Conservation (phyloP, 2,888 invertebrate species). For the Phortica magna region DNA sequence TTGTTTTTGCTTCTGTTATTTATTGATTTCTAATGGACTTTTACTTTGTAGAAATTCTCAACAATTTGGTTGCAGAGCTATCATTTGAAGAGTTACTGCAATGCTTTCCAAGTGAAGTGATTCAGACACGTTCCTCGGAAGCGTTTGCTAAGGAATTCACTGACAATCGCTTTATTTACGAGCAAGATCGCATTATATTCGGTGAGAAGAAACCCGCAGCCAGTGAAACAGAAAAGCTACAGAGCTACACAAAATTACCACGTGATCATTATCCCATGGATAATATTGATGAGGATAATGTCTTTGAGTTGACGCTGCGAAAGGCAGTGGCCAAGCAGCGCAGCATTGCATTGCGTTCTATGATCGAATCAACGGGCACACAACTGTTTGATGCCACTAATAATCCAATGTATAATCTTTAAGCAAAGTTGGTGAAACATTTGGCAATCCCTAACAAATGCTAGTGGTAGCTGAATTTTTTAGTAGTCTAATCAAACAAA, state of each 20-base stretch:
- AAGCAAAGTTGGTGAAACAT: conserved; percentile 19
- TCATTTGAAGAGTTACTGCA: conserved; percentile 75
- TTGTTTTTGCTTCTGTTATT: neutral
- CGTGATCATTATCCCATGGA: conserved; percentile 74
- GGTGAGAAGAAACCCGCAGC: conserved; percentile 38
- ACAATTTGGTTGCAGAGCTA: conserved; percentile 72
- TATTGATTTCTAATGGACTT: neutral
- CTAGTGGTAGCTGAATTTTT: neutral
- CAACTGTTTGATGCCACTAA: conserved; percentile 79
- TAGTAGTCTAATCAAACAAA: neutral
- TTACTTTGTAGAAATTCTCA: conserved; percentile 68
- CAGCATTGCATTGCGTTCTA: conserved; percentile 81
- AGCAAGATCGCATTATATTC: conserved; percentile 64
- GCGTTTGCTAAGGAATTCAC: conserved; percentile 67
- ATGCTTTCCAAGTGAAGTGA: conserved; percentile 75
- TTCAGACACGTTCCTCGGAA: conserved; percentile 69
- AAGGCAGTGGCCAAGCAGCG: conserved; percentile 81
- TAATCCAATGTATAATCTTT: conserved; percentile 77
- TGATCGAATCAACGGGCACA: conserved; percentile 82
- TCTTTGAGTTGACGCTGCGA: conserved; percentile 75
- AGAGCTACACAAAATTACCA: conserved; percentile 32
- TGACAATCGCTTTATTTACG: conserved; percentile 64
- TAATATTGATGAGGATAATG: conserved; percentile 76
- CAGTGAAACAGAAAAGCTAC: conserved; percentile 48
- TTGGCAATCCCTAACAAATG: neutral